Evolutionary conservation across 2,888 invertebrate species (phyloP), one percentile per base, ranked within the genome.

Genomic region (Neoascia interrupta): DNA sequence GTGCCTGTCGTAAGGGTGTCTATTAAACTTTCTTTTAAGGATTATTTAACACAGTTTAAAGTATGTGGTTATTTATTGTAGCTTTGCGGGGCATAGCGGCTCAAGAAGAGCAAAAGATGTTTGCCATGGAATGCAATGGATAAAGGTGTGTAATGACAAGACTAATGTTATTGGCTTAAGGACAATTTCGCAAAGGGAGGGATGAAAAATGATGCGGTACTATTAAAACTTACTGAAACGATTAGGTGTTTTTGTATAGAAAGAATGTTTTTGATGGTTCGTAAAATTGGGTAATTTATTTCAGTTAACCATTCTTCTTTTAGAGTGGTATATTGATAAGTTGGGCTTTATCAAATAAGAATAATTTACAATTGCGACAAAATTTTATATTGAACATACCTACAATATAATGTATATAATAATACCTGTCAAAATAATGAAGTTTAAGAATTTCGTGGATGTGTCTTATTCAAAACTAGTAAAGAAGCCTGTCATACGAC

Each of bases 1-100:
- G 73, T 79, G 68, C 60, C 73, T 79, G 79, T 79, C 79, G 49
- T 79, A 56, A 79, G 79, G 73, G 56, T 79, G 79, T 79, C 68
- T 73, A 79, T 79, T 73, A 66, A 73, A 79, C 60, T 79, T 79
- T 72, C 68, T 73, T 79, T n/a, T 8, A 63, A 61, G 66, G 73
- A 79, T 79, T 79, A 73, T 79, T 79, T 79, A 73, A 68, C 79
- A 63, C 54, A 61, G 66, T 72, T 79, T 68, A 79, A 79, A 73
- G 45, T 60, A 61, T 79, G 73, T 61, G 79, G 66, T 76, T 72
- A 76, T 76, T 76, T 79, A 68, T 79, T 79, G 73, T 68, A 61
- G 73, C 64, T 23, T 37, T 34, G 21, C 6, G 39, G 28, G 13
- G 10, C 23, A 41, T 11, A n/a, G 26, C 39, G 15, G 34, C 58